Evolutionary conservation across 2,113 vertebrate species (phyloP), one percentile per base, ranked within the genome.

Genomic region (Struthidea cinerea): DNA sequence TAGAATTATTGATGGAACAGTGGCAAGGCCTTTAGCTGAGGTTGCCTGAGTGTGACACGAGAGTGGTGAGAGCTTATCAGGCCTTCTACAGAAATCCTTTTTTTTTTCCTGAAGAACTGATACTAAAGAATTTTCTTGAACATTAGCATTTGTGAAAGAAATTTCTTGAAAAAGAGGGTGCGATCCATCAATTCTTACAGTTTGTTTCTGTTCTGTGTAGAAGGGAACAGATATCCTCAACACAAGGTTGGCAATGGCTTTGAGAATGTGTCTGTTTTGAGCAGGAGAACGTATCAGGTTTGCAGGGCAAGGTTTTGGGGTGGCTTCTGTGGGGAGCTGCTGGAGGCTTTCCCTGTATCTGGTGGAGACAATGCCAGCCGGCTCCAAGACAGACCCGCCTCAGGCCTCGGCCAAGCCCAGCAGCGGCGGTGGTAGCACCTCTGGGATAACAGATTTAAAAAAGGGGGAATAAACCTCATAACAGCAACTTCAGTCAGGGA

Each of bases 371-470:
- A 13, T 35, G 13, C 30, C 65, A 56, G n/a, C 21, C 18, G 1
- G 30, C n/a, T 41, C 57, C 49, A 6, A 30, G 35, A 30, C 21
- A 63, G 30, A 30, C 28, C 7, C 0, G 1, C 46, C 1, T 1
- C 39, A 33, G 46, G 11, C 46, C 55, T 13, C 16, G 73, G 33
- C 5, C 0, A 1, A 37, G 55, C 28, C 55, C 47, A n/a, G 7
- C 28, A 9, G 27, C 0, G 1, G 17, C 1, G 0, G 1, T 20
- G 70, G 20, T 7, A 9, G 16, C 9, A 2, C 16, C 28, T 30
- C 55, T 39, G 55, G 19, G 19, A 19, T 39, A 39, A 33, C 14
- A 37, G 17, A 19, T n/a, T 16, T 32, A 5, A 30, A 33, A 39
- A 70, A n/a, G 12, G 15, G 9, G 28, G 5, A 61, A 28, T 28